Base-by-base conservation (phyloP, 2,113 vertebrate species). In the Passer domesticus region DNA sequence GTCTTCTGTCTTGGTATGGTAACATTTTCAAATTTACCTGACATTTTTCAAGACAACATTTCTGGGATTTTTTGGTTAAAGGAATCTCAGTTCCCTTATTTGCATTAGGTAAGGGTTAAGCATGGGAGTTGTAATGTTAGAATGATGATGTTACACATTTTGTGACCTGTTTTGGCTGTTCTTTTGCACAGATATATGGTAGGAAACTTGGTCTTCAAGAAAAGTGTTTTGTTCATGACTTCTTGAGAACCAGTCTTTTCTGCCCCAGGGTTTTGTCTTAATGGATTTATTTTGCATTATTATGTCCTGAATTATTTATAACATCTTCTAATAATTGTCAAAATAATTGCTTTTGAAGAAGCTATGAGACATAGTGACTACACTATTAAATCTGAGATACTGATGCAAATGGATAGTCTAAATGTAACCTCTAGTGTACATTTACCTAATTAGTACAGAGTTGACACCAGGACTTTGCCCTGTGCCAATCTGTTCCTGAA, bases 301-400 rank as follows among this genome's bases (percentile, higher is more conserved):
- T 86, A 28, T 41, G 2, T 13, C 24, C 15, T 68, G 64, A 93
- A 90, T 89, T 85, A 78, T 83, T 96, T 83, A 85, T 53, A 59
- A 37, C 5, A 0, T 67, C 35, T 84, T 39, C 27, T 59, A 86
- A 67, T 86, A 92, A 90, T 63, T 90, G 43, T 67, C 60, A 91
- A 87, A 93, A 94, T 92, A 94, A 91, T 87, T 94, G 52, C 47
- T 22, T 94, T 83, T 1, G 1, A 87, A 94, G 39, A 72, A 75
- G 33, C 11, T 86, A 35, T 72, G 76, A 77, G 60, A 60, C 33
- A 84, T 7, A 72, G 73, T 52, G 50, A 70, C 35, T 80, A 28
- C 25, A n/a, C 31, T 44, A 67, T 53, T 63, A 89, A 83, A 78
- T 92, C 47, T 55, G 56, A 91, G 37, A 87, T 68, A 75, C 13